phyloP scores from a whole-genome alignment of 2,888 invertebrate genomes.

The Pherbina coryleti region DNA sequence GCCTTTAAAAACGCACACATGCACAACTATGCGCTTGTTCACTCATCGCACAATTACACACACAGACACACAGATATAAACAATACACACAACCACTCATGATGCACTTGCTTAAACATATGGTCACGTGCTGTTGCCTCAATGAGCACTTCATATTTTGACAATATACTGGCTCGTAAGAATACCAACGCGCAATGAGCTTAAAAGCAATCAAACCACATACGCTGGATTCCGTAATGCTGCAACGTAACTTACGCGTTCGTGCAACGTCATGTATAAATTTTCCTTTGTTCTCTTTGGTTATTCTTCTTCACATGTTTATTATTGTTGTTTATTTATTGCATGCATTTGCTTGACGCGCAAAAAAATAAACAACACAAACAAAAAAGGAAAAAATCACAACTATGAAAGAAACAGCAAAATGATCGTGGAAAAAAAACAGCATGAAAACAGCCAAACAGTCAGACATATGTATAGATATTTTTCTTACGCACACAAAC shows the following conservation, averaged over 20 bases:
- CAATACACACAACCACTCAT: not conserved
- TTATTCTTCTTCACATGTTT: not conserved
- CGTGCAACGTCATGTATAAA: not conserved
- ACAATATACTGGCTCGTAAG: not conserved
- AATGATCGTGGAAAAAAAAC: not conserved
- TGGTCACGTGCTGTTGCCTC: slow-evolving; percentile 17
- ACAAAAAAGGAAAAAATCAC: not conserved
- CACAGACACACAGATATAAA: not conserved
- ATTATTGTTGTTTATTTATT: slow-evolving; percentile 12
- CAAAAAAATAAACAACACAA: no score
- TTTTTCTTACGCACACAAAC: no score
- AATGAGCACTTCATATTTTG: slow-evolving; percentile 22
- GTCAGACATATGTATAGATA: no score
- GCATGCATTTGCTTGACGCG: not conserved
- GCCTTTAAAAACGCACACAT: not conserved
- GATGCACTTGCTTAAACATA: not conserved
- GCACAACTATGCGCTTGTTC: not conserved
- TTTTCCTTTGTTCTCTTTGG: not conserved
- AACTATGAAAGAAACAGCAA: not conserved
- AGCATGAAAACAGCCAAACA: not conserved
- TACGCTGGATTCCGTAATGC: not conserved
- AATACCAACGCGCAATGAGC: not conserved
- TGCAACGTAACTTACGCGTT: no score
- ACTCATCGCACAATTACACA: not conserved
- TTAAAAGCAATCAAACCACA: slow-evolving; percentile 25